phyloP scores from a whole-genome alignment of 2,113 vertebrate genomes.

The Uropsilus gracilis region DNA sequence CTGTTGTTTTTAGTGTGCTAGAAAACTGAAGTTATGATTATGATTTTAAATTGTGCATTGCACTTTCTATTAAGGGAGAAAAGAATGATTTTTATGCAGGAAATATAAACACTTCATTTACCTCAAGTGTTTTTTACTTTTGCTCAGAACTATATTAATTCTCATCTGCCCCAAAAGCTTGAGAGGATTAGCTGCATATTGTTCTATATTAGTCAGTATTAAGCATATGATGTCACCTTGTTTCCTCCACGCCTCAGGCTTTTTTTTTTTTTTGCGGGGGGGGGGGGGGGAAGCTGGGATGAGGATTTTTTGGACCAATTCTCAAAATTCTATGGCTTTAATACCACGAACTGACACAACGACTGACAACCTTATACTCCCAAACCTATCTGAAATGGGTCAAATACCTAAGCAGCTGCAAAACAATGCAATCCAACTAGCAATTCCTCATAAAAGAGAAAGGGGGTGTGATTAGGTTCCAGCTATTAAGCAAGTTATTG shows the following conservation, averaged over 20 bases:
- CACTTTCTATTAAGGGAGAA: constrained; percentile 30
- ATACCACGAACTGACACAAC: constrained; percentile 50
- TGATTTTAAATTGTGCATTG: constrained; percentile 54
- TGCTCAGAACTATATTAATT: constrained; percentile 60
- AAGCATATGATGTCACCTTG: constrained; percentile 78
- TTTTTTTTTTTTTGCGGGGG: not conserved
- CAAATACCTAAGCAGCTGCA: constrained; percentile 81
- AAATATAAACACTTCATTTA: constrained; percentile 53
- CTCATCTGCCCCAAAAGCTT: constrained; percentile 66
- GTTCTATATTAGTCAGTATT: constrained; percentile 77
- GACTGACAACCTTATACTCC: constrained; percentile 61
- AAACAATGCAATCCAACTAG: constrained; percentile 81
- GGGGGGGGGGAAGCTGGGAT: not conserved
- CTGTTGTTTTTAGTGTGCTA: constrained; percentile 35
- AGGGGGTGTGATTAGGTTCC: constrained; percentile 80
- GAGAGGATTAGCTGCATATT: constrained; percentile 74
- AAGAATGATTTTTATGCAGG: constrained; percentile 46
- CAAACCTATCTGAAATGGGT: constrained; percentile 79
- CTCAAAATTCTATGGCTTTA: constrained; percentile 49
- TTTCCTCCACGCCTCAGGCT: constrained; percentile 47
- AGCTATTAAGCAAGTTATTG: constrained; percentile 81
- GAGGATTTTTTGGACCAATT: not conserved
- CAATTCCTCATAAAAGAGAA: constrained; percentile 82
- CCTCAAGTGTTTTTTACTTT: constrained; percentile 55
- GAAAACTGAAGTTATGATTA: constrained; percentile 22